These are phyloP conservation scores for Protaetia brevitarsis DNA, from an alignment of 1,140 invertebrate species.

Conservation along the genomic window DNA sequence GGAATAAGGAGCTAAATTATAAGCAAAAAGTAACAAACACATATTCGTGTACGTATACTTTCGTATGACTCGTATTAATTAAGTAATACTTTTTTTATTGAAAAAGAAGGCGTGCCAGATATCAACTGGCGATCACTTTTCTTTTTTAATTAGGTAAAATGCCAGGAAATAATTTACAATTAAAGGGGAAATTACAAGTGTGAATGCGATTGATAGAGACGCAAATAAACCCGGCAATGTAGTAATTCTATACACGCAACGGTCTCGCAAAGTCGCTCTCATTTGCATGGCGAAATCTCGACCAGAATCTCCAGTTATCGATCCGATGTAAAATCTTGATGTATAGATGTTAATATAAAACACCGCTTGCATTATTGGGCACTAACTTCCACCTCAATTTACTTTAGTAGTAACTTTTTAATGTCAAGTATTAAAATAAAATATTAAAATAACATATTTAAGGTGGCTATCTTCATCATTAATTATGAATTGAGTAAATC, in stretches of 20 bases:
- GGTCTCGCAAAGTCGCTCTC: not conserved
- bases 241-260: not conserved
- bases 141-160: slow-evolving; percentile 8
- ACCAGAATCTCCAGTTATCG: not conserved
- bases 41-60: too few species aligned
- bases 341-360: not conserved
- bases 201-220: not conserved
- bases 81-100: too few species aligned
- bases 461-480: too few species aligned
- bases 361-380: not conserved
- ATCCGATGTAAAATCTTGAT: not conserved
- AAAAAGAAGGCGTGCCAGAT: too few species aligned
- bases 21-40: too few species aligned
- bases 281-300: not conserved
- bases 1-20: too few species aligned
- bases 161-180: not conserved
- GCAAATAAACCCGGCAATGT: not conserved
- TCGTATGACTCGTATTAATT: too few species aligned
- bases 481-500: too few species aligned
- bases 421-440: too few species aligned
- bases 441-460: too few species aligned
- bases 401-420: too few species aligned
- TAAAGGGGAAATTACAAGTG: not conserved
- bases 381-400: not conserved
- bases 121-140: too few species aligned